Percentiles rank a stretch among this genome's conserved stretches.
Conservation (phyloP, 2,113 vertebrate genomes). For the Rhinopomastus cyanomelas region DNA sequence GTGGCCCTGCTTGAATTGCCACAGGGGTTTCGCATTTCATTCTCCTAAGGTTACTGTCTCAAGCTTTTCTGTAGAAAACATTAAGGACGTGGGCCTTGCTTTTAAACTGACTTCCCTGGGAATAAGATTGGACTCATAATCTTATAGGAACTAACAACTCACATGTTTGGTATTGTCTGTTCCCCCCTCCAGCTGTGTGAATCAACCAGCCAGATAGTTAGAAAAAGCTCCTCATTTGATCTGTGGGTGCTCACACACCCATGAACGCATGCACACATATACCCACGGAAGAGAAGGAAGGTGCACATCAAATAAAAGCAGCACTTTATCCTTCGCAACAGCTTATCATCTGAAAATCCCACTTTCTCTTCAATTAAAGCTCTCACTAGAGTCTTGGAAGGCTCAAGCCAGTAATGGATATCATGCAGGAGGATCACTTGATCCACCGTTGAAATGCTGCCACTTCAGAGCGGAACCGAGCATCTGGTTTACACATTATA, state of each 20-base stretch:
- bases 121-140: conserved; percentile 33
- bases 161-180: conserved; percentile 12
- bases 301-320: not conserved
- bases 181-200: not conserved
- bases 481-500: conserved; percentile 50
- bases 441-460: conserved; percentile 27
- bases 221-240: not conserved
- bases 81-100: conserved; percentile 38
- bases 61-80: conserved; percentile 56
- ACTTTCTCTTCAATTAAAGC: not conserved
- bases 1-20: conserved; percentile 32
- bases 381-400: not conserved
- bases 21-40: conserved; percentile 40
- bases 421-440: conserved; percentile 2
- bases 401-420: not conserved
- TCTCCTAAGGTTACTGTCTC: conserved; percentile 62
- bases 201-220: not conserved
- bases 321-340: not conserved
- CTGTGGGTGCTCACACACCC: not conserved
- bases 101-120: not conserved
- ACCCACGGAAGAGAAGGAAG: not conserved
- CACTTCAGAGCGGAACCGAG: not conserved
- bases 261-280: not conserved
- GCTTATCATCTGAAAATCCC: not conserved
- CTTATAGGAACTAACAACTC: not conserved